A percentile compares a stretch with the other conserved stretches of the same genome.
Conservation (phyloP, 2,888 invertebrate genomes). For the Uropetala carovei region DNA sequence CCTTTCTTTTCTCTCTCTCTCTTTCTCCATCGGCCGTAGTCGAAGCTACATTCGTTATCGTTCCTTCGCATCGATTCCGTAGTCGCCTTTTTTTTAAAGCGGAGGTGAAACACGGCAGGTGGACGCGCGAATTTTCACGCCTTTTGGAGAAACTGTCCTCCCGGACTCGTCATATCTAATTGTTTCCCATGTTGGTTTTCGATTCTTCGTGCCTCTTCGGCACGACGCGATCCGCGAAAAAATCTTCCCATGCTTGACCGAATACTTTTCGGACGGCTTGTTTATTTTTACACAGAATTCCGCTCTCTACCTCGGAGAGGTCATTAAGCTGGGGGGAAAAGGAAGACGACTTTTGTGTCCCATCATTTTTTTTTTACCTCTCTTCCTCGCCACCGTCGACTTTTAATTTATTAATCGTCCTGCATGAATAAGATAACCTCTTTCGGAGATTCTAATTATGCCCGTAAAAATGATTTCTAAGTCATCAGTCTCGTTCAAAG, state of each 20-base stretch:
- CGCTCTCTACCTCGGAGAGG: background rate
- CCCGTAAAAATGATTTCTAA: background rate
- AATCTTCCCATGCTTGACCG: too few relatives aligned
- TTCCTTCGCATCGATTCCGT: too few relatives aligned
- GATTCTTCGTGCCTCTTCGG: background rate
- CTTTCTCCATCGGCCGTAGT: too few relatives aligned
- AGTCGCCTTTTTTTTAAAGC: too few relatives aligned
- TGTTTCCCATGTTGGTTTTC: background rate
- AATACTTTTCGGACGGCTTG: too few relatives aligned
- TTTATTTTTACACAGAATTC: background rate
- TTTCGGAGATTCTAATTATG: background rate
- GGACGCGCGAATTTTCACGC: background rate
- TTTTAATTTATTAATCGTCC: conserved; percentile 6
- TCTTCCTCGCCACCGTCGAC: background rate
- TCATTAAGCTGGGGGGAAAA: background rate
- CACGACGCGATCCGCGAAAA: background rate
- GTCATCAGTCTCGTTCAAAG: background rate
- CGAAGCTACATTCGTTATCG: too few relatives aligned
- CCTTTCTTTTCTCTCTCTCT: too few relatives aligned
- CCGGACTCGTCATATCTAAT: background rate
- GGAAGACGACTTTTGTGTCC: background rate
- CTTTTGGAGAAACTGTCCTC: background rate
- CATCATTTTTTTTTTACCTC: background rate
- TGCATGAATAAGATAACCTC: background rate
- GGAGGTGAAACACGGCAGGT: background rate